Percentiles rank a stretch among this genome's conserved stretches.
phyloP scores from a whole-genome alignment of 2,113 vertebrate genomes.

The Seriola rivoliana region DNA sequence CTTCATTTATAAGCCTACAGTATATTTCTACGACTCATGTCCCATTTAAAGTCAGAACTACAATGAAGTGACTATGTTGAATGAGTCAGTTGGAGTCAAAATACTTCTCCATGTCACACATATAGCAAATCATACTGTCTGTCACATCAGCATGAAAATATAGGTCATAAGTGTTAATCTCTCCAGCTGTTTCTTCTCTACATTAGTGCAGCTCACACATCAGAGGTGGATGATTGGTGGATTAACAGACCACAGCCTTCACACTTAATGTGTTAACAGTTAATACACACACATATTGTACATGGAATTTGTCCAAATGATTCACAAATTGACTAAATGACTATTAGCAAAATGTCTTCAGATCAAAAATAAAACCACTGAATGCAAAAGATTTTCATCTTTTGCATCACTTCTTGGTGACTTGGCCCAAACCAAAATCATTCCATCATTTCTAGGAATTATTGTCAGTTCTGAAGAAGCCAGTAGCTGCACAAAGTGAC shows the following conservation, averaged over 20 bases:
- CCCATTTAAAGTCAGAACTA: not conserved
- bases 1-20: not conserved
- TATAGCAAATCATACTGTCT: not conserved
- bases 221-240: constrained; percentile 40
- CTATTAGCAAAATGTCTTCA: too few species aligned
- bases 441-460: constrained; percentile 5
- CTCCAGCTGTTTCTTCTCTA: constrained; percentile 55
- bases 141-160: constrained; percentile 42
- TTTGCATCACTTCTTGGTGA: not conserved
- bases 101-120: not conserved
- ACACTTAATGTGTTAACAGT: constrained; percentile 18
- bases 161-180: constrained; percentile 71
- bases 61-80: not conserved
- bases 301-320: not conserved
- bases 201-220: constrained; percentile 41
- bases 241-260: constrained; percentile 47
- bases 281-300: constrained; percentile 11
- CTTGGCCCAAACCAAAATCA: not conserved
- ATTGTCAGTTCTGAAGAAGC: constrained; percentile 15
- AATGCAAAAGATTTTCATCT: too few species aligned
- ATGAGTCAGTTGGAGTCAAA: not conserved
- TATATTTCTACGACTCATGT: not conserved
- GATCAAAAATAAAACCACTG: too few species aligned
- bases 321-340: not conserved
- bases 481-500: not conserved